phyloP scores from a whole-genome alignment of 2,797 vertebrate species.

The Pristis pectinata region DNA sequence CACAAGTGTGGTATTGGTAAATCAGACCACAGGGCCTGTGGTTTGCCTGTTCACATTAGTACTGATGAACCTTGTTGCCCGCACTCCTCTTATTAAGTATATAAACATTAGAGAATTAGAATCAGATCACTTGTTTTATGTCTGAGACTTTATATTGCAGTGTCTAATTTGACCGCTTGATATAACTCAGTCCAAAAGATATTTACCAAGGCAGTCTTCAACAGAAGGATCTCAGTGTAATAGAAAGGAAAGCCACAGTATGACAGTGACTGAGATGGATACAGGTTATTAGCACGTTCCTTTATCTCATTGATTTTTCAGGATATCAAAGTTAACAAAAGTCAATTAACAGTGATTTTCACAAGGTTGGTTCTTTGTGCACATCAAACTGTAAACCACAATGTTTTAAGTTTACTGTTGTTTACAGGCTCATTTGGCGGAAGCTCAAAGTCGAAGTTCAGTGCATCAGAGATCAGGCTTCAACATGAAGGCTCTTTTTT shows the following conservation, averaged over 20 bases:
- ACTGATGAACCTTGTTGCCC: background rate
- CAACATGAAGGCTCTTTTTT: background rate
- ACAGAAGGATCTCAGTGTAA: background rate
- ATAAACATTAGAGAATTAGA: background rate
- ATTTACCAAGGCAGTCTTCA: background rate
- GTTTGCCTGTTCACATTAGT: background rate
- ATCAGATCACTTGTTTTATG: background rate
- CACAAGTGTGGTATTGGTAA: background rate
- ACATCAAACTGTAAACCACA: background rate
- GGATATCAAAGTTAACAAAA: background rate
- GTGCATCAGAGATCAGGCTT: background rate
- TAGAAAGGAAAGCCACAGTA: background rate
- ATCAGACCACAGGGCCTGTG: background rate
- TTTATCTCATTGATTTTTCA: background rate
- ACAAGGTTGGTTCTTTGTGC: background rate
- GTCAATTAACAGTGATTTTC: background rate
- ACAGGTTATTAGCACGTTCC: background rate
- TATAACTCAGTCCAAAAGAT: background rate
- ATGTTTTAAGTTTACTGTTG: background rate
- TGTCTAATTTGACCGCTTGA: background rate
- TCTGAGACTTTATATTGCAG: background rate
- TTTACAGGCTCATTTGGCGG: background rate
- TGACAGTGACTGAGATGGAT: background rate
- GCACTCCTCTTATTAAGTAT: background rate
- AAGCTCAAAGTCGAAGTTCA: background rate